Evolutionary conservation across 2,113 vertebrate species (phyloP), one percentile per base, ranked within the genome.

Genomic region (Dolichotis patagonum): DNA sequence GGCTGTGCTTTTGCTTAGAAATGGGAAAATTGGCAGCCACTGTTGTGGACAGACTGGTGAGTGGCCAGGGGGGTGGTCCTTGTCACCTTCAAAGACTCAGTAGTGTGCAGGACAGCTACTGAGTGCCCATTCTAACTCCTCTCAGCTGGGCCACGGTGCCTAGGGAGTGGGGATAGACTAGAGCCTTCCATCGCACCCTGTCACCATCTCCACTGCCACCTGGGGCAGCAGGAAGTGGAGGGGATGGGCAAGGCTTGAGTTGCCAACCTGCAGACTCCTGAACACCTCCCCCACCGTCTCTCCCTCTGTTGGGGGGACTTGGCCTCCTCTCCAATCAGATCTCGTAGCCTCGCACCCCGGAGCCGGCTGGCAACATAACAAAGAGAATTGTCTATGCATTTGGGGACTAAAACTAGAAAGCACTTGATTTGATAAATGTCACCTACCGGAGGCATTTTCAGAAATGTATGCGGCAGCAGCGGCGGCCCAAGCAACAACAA

Each of bases 381-480:
- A 69, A 87, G 86, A 91, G 58, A 93, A 94, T 63, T 82, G 89
- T 75, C 94, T 69, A 7, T 35, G 78, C 35, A 38, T 84, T 54
- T 7, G 82, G 89, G 91, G 83, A 93, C 41, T 58, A 73, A 67
- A 88, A 85, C 71, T 58, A 88, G 92, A 95, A 94, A 96, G 95
- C 96, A 20, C 77, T 75, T 30, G 63, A 86, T 95, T 43, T 91
- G 95, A 94, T 94, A 56, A 89, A 94, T 94, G 95, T 86, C 93
- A 78, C 96, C 94, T 89, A 81, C 91, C 0, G 2, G 87, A 93
- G 94, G 85, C 93, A 58, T 87, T 90, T 82, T 81, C 71, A 88
- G 95, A 96, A 83, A 78, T 19, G 22, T 4, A 13, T 9, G 81
- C 86, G 7, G 87, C 75, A 5, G 87, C 69, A 7, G 54, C 26